Base-by-base conservation (phyloP, 2,113 vertebrate genomes). In the Pseudolaguvia tuberculata region DNA sequence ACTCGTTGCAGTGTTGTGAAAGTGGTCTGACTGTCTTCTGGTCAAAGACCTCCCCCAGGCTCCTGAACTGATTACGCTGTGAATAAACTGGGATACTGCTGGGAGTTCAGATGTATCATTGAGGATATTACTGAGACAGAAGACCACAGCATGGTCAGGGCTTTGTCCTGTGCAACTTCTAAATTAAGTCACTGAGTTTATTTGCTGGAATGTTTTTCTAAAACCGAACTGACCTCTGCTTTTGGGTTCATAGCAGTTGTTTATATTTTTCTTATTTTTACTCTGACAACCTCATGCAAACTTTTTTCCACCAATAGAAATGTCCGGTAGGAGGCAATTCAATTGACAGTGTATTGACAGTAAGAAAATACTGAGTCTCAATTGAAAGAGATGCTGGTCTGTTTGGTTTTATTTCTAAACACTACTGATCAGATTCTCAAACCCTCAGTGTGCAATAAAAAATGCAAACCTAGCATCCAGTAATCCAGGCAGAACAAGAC, bases 161-260 rank as follows among this genome's bases (percentile, higher is more conserved):
- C 85, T 83, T 84, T 87, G 87, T 88, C 86, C 84, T 72, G 50
- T 75, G 86, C 81, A 86, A 84, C 23, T 59, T 84, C 89, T 87
- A 91, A 85, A 89, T 88, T 87, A 87, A 90, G 88, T 86, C 82
- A 72, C 83, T 70, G 85, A 88, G 87, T 90, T 89, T 90, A 84
- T 88, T 87, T 87, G 79, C 82, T 81, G 86, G 84, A 86, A 89
- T 91, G 87, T 90, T 89, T 88, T 83, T 69, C 70, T 81, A 85
- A 87, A 88, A 88, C 87, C 85, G 62, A 82, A 85, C 83, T 87
- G 88, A 91, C 87, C 89, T 80, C 62, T 83, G 79, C 83, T 86
- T 87, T 84, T 82, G 83, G 84, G 87, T 89, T 91, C 81, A 80
- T 70, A 76, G 80, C 86, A 83, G 84, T 27, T 85, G 87, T 89